Base-by-base conservation (phyloP, 1,140 invertebrate species). In the Bombyx mandarina region DNA sequence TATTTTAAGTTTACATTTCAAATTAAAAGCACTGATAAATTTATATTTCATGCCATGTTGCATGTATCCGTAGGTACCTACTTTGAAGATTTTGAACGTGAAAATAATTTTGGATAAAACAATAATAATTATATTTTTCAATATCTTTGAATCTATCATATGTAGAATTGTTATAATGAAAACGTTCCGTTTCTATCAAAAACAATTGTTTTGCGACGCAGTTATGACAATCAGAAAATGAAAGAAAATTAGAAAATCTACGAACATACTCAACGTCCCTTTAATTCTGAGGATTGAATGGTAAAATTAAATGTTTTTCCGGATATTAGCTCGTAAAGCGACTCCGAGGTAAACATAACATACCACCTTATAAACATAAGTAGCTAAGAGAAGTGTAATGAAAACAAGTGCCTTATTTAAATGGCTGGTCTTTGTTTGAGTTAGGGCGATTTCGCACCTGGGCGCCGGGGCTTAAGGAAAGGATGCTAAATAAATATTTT, bases 401-500 rank as follows among this genome's bases (percentile, higher is more conserved):
- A 67, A 62, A 66, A 69, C 66, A 66, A 66, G 66, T 66, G 66
- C 71, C 58, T 69, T 78, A 74, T 79, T 82, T 79, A 80, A 79
- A 79, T 74, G 73, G 68, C 67, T 71, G 60, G 61, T 66, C 66
- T 62, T 80, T 69, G 72, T 82, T 82, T 82, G 77, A 76, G 77
- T 82, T 80, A 68, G 70, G 68, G 60, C 73, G 65, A 68, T 69
- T 65, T 68, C 76, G 71, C 79, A 82, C 79, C 79, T 82, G 79
- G 57, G 77, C 69, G 63, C 70, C 54, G 67, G 66, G 67, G 77
- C 79, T 80, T 82, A 80, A 72, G 73, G 75, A 79, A 79, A 75
- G 75, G 76, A 74, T 79, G 74, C 73, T 79, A 75, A 80, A 80
- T 79, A 82, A 80, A 82, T 80, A 82, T 82, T 82, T 79, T 75